Base-by-base conservation (phyloP, 2,888 invertebrate species). In the Dascillus cervinus region DNA sequence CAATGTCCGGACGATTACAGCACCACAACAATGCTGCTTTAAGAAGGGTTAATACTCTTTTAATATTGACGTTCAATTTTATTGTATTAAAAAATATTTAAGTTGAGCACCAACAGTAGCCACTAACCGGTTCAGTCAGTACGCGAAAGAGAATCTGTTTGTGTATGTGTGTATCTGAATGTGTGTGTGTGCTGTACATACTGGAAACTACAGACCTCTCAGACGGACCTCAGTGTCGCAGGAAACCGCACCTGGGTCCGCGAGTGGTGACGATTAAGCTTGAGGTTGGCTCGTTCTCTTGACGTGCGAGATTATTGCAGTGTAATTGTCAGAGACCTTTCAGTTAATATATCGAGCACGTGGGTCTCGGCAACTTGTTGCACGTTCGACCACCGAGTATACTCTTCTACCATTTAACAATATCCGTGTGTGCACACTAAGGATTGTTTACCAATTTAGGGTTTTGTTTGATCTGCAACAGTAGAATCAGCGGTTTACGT, bases 291-390 rank as follows among this genome's bases (percentile, higher is more conserved):
- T 32, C 34, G 32, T 23, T 39, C 28, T n/a, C n/a, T n/a, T n/a
- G 32, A 26, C 29, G 29, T 26, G 20, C 14, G 23, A 40, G 29
- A 40, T 41, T 43, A 42, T 47, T 41, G 39, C 36, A 31, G 45
- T n/a, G n/a, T 46, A 49, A 49, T 49, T 47, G 49, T 41, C 43
- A 31, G 42, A 37, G 39, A 29, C n/a, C n/a, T 41, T 44, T 37
- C 37, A 44, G 46, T 43, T 47, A 47, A 47, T 46, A 46, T 42
- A 43, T 46, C 41, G 40, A 41, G 44, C 47, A 50, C 52, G 50
- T 47, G 52, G 47, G 32, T 31, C 32, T 33, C 37, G 36, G 36
- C 51, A 51, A 54, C 53, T 52, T 54, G 55, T 55, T 55, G 55
- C 51, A 44, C 34, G 44, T 42, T 32, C 39, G 30, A 31, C 27